Percentiles rank a stretch among this genome's conserved stretches.
These are phyloP conservation scores for Drosophila willistoni DNA, from an alignment of 1,140 invertebrate genomes.

Conservation along the genomic window DNA sequence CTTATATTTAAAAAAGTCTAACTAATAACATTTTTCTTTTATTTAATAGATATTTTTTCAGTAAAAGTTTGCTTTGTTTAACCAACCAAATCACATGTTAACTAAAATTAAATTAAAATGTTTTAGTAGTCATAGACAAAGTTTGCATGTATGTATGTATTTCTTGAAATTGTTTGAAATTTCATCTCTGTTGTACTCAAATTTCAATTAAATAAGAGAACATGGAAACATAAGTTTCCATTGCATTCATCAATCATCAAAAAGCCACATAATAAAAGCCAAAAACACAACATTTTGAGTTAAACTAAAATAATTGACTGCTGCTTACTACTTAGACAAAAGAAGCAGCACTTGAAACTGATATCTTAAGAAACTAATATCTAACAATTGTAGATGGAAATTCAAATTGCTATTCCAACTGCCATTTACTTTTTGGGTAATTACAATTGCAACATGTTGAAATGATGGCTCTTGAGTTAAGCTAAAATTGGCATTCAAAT, in stretches of 20 bases:
- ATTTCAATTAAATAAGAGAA: no score
- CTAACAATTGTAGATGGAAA: neutral
- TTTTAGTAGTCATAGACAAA: no score
- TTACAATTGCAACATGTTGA: conserved; percentile 66
- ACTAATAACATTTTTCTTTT: no score
- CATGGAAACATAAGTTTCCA: neutral
- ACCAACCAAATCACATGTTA: no score
- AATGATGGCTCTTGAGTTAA: conserved; percentile 63
- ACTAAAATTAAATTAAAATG: no score
- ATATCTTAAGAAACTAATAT: neutral
- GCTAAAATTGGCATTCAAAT: conserved; percentile 55
- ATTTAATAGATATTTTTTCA: no score
- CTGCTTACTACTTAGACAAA: neutral
- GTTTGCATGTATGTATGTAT: no score
- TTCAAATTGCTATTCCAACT: conserved; percentile 10
- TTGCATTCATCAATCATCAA: neutral
- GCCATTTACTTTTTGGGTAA: conserved; percentile 35
- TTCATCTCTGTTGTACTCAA: no score
- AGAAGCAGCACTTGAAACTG: neutral
- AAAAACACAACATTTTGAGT: neutral
- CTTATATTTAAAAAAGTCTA: no score
- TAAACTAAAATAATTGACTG: neutral
- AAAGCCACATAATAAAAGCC: no score
- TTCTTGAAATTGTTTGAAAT: no score
- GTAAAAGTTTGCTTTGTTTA: no score